phyloP scores from a whole-genome alignment of 2,113 vertebrate species.

The Plecotus auritus region DNA sequence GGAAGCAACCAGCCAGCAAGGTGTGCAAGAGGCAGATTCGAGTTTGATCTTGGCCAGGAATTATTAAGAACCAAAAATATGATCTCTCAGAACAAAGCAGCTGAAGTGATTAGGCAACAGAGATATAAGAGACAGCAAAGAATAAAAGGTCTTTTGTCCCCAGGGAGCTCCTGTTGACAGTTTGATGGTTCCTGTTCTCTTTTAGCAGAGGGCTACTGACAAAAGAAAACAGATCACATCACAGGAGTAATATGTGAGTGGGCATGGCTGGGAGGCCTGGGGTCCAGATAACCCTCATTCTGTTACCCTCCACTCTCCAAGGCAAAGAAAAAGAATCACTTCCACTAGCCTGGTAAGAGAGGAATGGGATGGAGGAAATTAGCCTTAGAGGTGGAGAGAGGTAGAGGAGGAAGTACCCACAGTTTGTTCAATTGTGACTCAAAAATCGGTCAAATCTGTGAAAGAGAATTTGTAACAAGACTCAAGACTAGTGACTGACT shows the following conservation, averaged over 20 bases:
- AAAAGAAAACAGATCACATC: conserved; percentile 52
- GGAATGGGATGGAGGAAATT: conserved; percentile 1
- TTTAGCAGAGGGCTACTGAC: conserved; percentile 40
- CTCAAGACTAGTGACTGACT: background rate
- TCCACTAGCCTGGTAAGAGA: background rate
- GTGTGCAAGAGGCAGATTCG: background rate
- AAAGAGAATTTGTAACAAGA: background rate
- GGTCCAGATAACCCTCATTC: background rate
- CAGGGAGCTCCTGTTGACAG: background rate
- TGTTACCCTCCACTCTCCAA: background rate
- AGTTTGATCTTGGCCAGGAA: conserved; percentile 38
- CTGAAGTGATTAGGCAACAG: conserved; percentile 46
- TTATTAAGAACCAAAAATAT: conserved; percentile 57
- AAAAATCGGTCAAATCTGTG: conserved; percentile 42
- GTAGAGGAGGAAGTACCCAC: background rate
- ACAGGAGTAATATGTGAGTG: background rate
- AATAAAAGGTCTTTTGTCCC: conserved; percentile 43
- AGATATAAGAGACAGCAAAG: conserved; percentile 21
- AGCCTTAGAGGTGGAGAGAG: background rate
- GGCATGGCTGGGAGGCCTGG: background rate
- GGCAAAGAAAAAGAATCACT: conserved; percentile 14
- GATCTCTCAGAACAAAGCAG: conserved; percentile 53
- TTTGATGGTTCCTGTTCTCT: conserved; percentile 38
- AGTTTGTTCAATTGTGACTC: conserved; percentile 27
- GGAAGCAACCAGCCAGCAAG: background rate